These are phyloP conservation scores for Paramormyrops hopkinsi DNA, from an alignment of 2,797 vertebrate genomes.

Conservation along the genomic window DNA sequence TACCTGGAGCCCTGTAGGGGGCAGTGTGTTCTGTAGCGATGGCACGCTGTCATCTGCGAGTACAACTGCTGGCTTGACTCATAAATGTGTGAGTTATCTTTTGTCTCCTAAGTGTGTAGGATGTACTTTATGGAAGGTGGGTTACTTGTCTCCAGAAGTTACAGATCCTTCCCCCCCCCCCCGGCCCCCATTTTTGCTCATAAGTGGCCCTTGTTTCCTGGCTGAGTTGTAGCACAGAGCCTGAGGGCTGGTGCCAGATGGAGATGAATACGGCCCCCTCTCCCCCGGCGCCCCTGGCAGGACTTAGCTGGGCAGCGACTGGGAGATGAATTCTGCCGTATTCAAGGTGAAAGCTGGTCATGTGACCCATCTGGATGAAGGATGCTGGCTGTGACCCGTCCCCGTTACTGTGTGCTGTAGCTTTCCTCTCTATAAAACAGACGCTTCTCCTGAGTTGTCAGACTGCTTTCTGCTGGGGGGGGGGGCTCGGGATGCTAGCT, in stretches of 20 bases:
- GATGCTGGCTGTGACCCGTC: neutral
- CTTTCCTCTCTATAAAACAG: neutral
- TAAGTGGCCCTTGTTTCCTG: neutral
- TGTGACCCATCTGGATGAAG: neutral
- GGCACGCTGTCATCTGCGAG: neutral
- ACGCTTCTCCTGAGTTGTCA: neutral
- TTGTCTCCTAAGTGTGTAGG: neutral
- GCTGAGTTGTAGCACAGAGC: conserved; percentile 1
- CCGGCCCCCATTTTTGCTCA: neutral
- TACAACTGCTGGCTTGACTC: neutral
- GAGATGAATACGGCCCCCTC: neutral
- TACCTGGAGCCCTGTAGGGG: neutral
- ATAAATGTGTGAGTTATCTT: neutral
- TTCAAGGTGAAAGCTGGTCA: neutral
- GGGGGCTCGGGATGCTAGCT: neutral
- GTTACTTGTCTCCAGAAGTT: neutral
- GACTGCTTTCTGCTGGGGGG: neutral
- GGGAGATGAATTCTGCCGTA: neutral
- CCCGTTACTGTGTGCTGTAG: neutral
- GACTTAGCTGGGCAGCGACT: neutral
- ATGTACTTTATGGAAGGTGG: neutral
- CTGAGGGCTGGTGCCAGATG: neutral
- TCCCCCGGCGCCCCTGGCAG: neutral
- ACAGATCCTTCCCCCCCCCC: neutral
- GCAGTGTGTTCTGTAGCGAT: neutral